These are phyloP conservation scores for Amphimedon queenslandica DNA, from an alignment of 37 sponge, comb jelly and placozoan species.

Conservation along the genomic window DNA sequence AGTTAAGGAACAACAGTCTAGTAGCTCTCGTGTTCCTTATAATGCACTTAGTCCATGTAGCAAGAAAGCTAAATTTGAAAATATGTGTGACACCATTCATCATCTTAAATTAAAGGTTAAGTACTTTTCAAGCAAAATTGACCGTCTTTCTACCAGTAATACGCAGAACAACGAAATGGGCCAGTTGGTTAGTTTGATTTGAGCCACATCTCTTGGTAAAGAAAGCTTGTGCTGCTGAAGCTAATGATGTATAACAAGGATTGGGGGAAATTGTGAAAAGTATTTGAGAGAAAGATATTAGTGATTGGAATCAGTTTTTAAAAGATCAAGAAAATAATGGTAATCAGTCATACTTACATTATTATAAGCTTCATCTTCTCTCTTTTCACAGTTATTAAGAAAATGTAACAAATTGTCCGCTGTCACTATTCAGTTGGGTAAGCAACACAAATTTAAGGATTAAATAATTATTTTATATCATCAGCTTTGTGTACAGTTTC, in stretches of 20 bases:
- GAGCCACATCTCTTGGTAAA: background rate
- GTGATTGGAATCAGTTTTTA: background rate
- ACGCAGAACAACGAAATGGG: slow-evolving; percentile 4
- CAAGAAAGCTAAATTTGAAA: background rate
- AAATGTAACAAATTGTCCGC: background rate
- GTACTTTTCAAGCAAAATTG: background rate
- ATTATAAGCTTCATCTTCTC: too few species aligned
- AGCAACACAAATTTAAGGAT: too few species aligned
- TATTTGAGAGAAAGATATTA: background rate
- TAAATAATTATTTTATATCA: too few species aligned
- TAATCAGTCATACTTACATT: too few species aligned
- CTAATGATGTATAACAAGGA: background rate
- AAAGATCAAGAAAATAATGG: slow-evolving; percentile 6
- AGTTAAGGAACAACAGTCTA: background rate
- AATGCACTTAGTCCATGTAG: too few species aligned
- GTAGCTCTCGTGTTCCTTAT: background rate
- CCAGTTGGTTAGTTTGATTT: slow-evolving; percentile 3
- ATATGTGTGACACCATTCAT: background rate
- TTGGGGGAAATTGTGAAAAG: background rate
- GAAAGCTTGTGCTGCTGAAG: background rate
- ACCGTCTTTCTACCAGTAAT: background rate
- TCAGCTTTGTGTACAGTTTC: slow-evolving; percentile 18
- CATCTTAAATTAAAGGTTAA: background rate
- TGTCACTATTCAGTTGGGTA: slow-evolving; percentile 7
- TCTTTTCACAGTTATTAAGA: background rate